phyloP scores from a whole-genome alignment of 2,888 invertebrate genomes.

The Dyspetes luteomarginatus region DNA sequence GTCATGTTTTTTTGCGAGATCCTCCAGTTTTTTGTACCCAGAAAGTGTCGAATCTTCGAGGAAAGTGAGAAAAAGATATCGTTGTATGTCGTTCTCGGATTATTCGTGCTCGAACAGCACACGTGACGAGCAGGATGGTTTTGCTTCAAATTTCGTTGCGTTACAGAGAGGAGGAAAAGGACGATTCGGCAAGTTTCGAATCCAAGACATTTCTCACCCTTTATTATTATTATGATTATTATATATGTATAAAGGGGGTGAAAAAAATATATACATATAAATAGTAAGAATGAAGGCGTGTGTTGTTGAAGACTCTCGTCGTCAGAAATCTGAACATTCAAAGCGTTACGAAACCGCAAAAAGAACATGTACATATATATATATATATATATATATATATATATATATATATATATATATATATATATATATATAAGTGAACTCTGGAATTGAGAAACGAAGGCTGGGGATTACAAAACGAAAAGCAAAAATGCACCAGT shows the following conservation, averaged over 20 bases:
- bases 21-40: background rate
- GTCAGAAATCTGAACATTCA: slow-evolving; percentile 14
- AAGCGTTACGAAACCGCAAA: slow-evolving; percentile 15
- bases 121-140: slow-evolving; percentile 13
- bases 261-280: background rate
- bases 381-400: no score
- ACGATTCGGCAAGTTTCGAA: background rate
- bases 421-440: no score
- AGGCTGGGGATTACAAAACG: slow-evolving; percentile 16
- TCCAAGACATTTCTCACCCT: background rate
- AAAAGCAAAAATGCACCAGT: slow-evolving; percentile 1
- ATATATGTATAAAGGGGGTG: background rate
- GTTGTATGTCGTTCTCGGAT: background rate
- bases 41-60: background rate
- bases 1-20: background rate
- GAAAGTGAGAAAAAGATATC: background rate
- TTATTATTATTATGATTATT: background rate
- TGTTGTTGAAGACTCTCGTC: background rate
- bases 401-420: no score
- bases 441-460: slow-evolving; percentile 1
- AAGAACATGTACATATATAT: background rate
- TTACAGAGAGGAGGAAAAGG: background rate
- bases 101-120: background rate
- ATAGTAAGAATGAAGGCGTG: background rate
- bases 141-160: background rate